phyloP scores from a whole-genome alignment of 1,140 invertebrate species.

The Pemphigus obesinymphae region DNA sequence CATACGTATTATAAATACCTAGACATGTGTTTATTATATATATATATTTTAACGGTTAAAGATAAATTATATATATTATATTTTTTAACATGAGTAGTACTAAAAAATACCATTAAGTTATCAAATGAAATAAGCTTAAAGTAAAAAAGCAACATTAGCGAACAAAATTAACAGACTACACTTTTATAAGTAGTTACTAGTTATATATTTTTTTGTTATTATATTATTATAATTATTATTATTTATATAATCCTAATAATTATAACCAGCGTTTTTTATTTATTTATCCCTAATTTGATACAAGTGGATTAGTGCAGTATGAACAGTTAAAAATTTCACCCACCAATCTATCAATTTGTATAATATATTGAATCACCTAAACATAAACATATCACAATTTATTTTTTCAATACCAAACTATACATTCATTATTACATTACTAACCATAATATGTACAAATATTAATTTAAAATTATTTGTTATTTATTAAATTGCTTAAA shows the following conservation, averaged over 20 bases:
- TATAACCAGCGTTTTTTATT: not conserved
- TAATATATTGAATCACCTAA: not conserved
- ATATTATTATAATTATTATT: slow-evolving; percentile 8
- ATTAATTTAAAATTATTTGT: slow-evolving; percentile 9
- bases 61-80: slow-evolving; percentile 8
- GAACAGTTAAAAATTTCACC: not conserved
- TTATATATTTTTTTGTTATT: not conserved
- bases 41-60: not conserved
- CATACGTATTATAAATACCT: not conserved
- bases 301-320: not conserved
- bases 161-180: slow-evolving; percentile 33
- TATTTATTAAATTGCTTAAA: slow-evolving; percentile 23
- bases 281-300: not conserved
- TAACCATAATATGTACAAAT: not conserved
- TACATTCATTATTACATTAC: not conserved
- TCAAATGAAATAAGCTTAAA: not conserved
- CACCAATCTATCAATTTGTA: not conserved
- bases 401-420: slow-evolving; percentile 5
- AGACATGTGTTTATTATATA: not conserved
- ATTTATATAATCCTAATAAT: slow-evolving; percentile 20
- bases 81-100: not conserved
- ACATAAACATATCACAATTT: slow-evolving; percentile 11
- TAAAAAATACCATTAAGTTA: not conserved
- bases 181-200: not conserved
- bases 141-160: slow-evolving; percentile 3